Base-by-base conservation (phyloP, 2,113 vertebrate genomes). In the Plectropomus leopardus region DNA sequence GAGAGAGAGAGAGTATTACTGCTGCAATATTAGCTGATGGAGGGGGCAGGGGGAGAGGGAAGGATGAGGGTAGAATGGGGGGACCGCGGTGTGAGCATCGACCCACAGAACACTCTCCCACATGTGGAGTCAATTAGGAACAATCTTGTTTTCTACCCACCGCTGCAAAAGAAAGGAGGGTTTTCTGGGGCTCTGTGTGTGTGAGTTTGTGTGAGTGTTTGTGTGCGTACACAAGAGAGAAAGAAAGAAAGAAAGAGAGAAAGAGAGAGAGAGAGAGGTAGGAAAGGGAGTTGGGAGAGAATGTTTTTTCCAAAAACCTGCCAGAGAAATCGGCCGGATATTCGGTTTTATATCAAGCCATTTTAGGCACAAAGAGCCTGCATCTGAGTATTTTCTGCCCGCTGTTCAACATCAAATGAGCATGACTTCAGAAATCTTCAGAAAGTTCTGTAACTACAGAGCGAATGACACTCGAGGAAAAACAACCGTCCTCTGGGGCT, bases 71-170 rank as follows among this genome's bases (percentile, higher is more conserved):
- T 68, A 86, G 83, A 71, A 65, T 63, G 84, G 89, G 80, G 83
- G 86, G 89, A 58, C 78, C 86, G 80, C 26, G 83, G 90, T 91
- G 90, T 91, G 92, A 93, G 93, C 88, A 92, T 94, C 92, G 87
- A 92, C 94, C 94, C 92, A 90, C 94, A 94, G 88, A 94, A 94
- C 94, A 95, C 94, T 92, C 94, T 92, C 90, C 92, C 85, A 95
- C 95, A 96, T 96, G 94, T 95, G 95, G 94, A 94, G 93, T 96
- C 94, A 95, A 95, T 95, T 96, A 95, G 92, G 92, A 95, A 95
- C 94, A 95, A 95, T 95, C 92, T 95, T 94, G 94, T 95, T 95
- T 96, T 95, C 93, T 94, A 94, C 93, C 94, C 86, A 94, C 93
- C 78, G 45, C 93, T 93, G 94, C 92, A 95, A 92, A 94, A 93